A percentile compares a stretch with the other conserved stretches of the same genome.
Conservation (phyloP, 1,140 invertebrate species). For the Drosophila dunni region DNA sequence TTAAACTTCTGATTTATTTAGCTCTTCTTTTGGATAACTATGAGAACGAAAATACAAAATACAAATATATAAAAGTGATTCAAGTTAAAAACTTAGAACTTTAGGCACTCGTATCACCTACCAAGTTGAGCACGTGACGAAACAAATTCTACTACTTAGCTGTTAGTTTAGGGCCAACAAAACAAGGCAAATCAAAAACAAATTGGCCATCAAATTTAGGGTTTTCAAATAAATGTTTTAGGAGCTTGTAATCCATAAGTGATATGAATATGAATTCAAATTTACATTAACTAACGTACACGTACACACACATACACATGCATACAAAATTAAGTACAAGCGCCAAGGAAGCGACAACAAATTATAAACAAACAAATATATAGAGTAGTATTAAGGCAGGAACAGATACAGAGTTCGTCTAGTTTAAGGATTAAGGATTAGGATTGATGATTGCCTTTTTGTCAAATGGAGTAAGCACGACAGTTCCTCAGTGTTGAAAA, state of each 20-base stretch:
- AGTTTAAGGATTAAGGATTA: conserved; percentile 46
- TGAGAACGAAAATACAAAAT: conserved; percentile 69
- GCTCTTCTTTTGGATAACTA: conserved; percentile 29
- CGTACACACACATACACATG: conserved; percentile 12
- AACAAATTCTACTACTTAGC: conserved; percentile 69
- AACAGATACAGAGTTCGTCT: conserved; percentile 48
- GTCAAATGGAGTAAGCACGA: conserved; percentile 76
- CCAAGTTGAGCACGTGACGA: conserved; percentile 64
- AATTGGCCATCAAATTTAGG: conserved; percentile 70
- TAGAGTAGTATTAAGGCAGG: background rate
- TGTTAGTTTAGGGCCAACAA: conserved; percentile 65
- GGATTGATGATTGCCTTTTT: conserved; percentile 53
- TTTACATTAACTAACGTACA: conserved; percentile 37
- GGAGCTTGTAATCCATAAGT: conserved; percentile 76
- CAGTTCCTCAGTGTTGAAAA: conserved; percentile 83
- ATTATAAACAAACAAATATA: background rate
- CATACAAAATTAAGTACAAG: conserved; percentile 61
- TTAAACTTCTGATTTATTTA: background rate
- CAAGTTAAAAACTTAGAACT: conserved; percentile 80
- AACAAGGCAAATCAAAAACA: conserved; percentile 33
- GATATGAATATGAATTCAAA: conserved; percentile 82
- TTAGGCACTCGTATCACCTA: conserved; percentile 67
- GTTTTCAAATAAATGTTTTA: conserved; percentile 76
- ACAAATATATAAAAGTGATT: conserved; percentile 67
- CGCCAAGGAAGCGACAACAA: conserved; percentile 45